Conservation (phyloP, 1,140 invertebrate species). For the Camponotus vicinus region DNA sequence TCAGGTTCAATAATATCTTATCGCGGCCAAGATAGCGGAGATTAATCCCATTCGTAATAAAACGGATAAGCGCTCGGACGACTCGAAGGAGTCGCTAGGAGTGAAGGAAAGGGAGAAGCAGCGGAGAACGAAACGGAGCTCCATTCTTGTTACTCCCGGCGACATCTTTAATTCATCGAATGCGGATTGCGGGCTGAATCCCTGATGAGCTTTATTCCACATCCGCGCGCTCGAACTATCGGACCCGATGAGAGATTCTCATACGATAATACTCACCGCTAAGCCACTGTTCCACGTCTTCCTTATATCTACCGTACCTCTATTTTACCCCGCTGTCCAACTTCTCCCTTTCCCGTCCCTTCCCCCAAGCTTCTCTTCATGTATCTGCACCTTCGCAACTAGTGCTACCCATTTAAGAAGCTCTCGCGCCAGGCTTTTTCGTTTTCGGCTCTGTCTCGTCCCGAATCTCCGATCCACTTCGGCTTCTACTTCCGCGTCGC, state of each 20-base stretch:
- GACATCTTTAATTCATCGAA: conserved; percentile 87
- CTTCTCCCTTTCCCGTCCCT: conserved; percentile 15
- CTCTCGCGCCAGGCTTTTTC: conserved; percentile 72
- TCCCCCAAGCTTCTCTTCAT: not conserved
- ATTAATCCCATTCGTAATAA: conserved; percentile 80
- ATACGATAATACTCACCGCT: conserved; percentile 80
- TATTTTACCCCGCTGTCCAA: conserved; percentile 31
- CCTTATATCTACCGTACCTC: conserved; percentile 44
- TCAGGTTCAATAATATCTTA: conserved; percentile 40
- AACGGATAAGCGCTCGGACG: conserved; percentile 72
- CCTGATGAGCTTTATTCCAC: conserved; percentile 86
- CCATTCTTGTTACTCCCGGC: conserved; percentile 85
- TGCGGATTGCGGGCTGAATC: conserved; percentile 85
- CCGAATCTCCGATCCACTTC: conserved; percentile 51
- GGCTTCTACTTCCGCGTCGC: conserved; percentile 64
- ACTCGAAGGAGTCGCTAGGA: conserved; percentile 30
- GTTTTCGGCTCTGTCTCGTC: conserved; percentile 66
- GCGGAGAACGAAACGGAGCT: conserved; percentile 65
- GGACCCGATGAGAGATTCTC: conserved; percentile 85
- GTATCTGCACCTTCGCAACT: conserved; percentile 50
- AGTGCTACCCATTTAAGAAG: conserved; percentile 69
- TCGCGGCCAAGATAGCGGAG: conserved; percentile 49
- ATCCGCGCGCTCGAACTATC: conserved; percentile 84
- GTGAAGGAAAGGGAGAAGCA: conserved; percentile 41
- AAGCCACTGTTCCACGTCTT: conserved; percentile 73